These are phyloP conservation scores for Cisticola juncidis DNA, from an alignment of 2,113 vertebrate species.

Conservation along the genomic window DNA sequence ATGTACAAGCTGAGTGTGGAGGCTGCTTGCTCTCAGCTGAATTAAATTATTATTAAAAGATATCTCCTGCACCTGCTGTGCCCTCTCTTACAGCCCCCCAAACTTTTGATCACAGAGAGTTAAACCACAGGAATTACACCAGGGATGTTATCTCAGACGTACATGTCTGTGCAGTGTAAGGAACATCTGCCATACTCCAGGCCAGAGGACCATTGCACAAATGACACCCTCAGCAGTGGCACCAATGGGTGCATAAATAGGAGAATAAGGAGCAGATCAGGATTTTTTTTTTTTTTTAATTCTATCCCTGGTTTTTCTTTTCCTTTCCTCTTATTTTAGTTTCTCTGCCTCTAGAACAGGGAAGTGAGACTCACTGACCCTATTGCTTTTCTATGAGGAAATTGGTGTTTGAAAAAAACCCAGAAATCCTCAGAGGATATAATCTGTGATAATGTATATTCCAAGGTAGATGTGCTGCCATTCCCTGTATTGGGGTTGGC, in stretches of 20 bases:
- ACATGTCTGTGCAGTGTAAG: not conserved
- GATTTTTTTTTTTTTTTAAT: not conserved
- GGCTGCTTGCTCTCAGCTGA: not conserved
- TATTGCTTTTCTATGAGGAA: not conserved
- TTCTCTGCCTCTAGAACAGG: not conserved
- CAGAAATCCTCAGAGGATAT: not conserved
- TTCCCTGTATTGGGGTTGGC: not conserved
- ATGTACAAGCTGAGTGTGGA: not conserved
- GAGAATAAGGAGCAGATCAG: not conserved
- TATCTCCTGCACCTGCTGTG: not conserved
- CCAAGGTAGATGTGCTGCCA: not conserved
- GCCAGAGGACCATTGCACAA: accelerated
- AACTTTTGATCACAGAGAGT: not conserved
- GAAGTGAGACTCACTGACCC: not conserved
- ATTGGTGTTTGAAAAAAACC: not conserved
- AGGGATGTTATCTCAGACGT: not conserved
- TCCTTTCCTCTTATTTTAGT: not conserved
- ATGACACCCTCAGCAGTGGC: not conserved
- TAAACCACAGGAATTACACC: not conserved
- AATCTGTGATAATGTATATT: not conserved
- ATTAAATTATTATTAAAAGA: not conserved
- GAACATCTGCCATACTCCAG: not conserved
- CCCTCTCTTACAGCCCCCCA: not conserved
- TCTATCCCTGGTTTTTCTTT: not conserved
- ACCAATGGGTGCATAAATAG: not conserved